Evolutionary conservation across 2,888 invertebrate species (phyloP), one percentile per base, ranked within the genome.

Genomic region (Heliconius ismenius): DNA sequence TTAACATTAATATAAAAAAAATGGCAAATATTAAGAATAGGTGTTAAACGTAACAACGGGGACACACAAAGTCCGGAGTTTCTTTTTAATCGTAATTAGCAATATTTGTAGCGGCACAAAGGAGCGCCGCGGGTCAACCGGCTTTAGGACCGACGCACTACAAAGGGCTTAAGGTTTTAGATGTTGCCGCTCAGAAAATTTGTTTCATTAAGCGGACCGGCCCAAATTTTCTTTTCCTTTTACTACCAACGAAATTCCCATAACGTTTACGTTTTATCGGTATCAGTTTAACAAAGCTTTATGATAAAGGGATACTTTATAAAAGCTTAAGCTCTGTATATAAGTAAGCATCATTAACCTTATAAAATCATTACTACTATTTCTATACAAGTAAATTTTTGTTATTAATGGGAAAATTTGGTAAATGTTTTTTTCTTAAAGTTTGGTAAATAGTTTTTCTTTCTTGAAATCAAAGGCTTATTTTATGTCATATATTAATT

Each of bases 121-220:
- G 89, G 89, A 85, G 86, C 86, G 86, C 87, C 88, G 84, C 84
- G 85, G 89, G 88, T 87, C 86, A 87, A 82, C 80, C 84, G 86
- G 88, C 86, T 88, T 85, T 86, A 83, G 86, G 85, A 89, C 91
- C 91, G 92, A 85, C 88, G 85, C 89, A 90, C 90, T 90, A 92
- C 93, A 93, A 93, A 93, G 91, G 90, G 88, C 90, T 90, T 89
- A 90, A 90, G 90, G 90, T 89, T 83, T 91, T 91, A 91, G 91
- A 92, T 89, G 92, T 90, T 89, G 87, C 90, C 87, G 87, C 89
- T 89, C 89, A 87, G 89, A 90, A 92, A 93, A 92, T 93, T 92
- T 91, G 92, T 92, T 92, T 92, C 92, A 93, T 92, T 92, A 91
- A 90, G 86, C 90, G 88, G 84, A 84, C 87, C 86, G 85, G 84